Evolutionary conservation across 2,888 invertebrate genomes (phyloP).

Genomic region (Chironomus tentans): DNA sequence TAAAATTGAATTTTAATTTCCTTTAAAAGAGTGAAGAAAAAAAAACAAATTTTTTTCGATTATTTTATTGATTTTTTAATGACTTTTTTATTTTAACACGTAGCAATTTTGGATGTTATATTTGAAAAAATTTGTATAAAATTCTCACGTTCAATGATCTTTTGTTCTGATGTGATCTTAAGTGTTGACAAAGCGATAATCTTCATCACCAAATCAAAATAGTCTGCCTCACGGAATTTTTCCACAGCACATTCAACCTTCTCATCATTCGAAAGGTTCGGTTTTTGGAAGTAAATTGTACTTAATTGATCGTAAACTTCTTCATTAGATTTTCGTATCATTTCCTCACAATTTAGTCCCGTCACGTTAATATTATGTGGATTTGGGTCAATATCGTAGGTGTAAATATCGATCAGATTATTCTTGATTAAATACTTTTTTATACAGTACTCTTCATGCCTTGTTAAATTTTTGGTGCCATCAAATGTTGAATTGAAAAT

Average conservation of each 20-base stretch:
- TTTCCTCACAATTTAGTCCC: constrained; percentile 9
- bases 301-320: constrained; percentile 19
- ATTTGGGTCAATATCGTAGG: constrained; percentile 11
- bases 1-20: too few relatives aligned
- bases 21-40: too few relatives aligned
- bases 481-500: neutral
- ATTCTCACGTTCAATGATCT: constrained; percentile 12
- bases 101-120: neutral
- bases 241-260: constrained; percentile 21
- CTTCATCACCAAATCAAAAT: constrained; percentile 22
- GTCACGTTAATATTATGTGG: constrained; percentile 11
- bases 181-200: constrained; percentile 11
- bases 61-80: too few relatives aligned
- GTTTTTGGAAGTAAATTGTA: neutral
- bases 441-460: constrained; percentile 3
- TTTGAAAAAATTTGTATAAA: neutral
- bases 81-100: neutral
- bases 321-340: constrained; percentile 11
- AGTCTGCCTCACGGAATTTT: constrained; percentile 15
- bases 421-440: constrained; percentile 23
- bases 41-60: too few relatives aligned
- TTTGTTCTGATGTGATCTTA: constrained; percentile 13
- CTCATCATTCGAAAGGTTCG: neutral
- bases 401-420: constrained; percentile 4
- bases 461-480: neutral